A percentile compares a stretch with the other conserved stretches of the same genome.
These are phyloP conservation scores for Carcinoscorpius rotundicauda DNA, from an alignment of 1,140 invertebrate species.

Conservation along the genomic window DNA sequence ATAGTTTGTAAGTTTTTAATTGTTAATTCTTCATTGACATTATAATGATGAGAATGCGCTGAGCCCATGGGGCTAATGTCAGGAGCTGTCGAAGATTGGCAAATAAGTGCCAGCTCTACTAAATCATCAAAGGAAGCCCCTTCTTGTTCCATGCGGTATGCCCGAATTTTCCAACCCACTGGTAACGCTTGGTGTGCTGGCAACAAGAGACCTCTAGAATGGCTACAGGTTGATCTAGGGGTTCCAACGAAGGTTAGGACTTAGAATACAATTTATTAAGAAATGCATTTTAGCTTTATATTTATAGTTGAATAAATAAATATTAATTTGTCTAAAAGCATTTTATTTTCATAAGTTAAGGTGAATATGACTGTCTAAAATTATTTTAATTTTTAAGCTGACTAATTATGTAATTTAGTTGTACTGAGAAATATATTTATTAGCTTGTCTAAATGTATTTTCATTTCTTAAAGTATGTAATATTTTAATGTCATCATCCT, in stretches of 20 bases:
- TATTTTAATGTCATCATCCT: too few relatives aligned
- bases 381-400: too few relatives aligned
- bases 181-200: constrained; percentile 42
- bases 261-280: constrained; percentile 3
- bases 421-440: too few relatives aligned
- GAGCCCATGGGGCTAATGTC: constrained; percentile 42
- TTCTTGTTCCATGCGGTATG: constrained; percentile 41
- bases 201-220: constrained; percentile 40
- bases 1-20: too few relatives aligned
- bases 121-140: constrained; percentile 37
- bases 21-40: too few relatives aligned
- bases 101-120: constrained; percentile 42
- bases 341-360: too few relatives aligned
- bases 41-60: constrained; percentile 27
- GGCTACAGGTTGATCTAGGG: constrained; percentile 40
- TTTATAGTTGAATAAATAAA: too few relatives aligned
- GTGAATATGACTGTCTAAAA: too few relatives aligned
- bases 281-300: background rate
- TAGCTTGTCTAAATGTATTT: too few relatives aligned
- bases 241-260: constrained; percentile 38
- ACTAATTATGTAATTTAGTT: too few relatives aligned
- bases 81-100: constrained; percentile 44
- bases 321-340: too few relatives aligned
- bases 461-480: too few relatives aligned
- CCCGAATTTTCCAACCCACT: constrained; percentile 40